Conservation (phyloP, 2,113 vertebrate species). For the Geococcyx californianus region DNA sequence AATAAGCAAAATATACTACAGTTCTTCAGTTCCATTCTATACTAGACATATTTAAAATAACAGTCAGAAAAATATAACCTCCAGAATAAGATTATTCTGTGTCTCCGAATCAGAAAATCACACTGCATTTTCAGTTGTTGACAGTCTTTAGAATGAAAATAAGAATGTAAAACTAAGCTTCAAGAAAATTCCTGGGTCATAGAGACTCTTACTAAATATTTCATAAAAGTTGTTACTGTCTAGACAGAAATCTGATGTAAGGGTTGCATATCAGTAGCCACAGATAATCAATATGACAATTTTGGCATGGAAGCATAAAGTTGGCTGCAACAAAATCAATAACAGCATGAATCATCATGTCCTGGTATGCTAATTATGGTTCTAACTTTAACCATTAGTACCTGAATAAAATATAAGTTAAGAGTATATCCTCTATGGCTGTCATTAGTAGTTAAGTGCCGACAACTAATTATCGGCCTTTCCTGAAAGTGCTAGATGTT, state of each 20-base stretch:
- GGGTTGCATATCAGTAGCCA: background rate
- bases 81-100: background rate
- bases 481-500: slow-evolving; percentile 15
- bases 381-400: slow-evolving; percentile 31
- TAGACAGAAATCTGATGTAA: slow-evolving; percentile 43
- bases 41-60: background rate
- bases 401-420: slow-evolving; percentile 39
- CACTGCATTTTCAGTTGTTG: background rate
- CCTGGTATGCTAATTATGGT: slow-evolving; percentile 14
- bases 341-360: slow-evolving; percentile 42
- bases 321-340: slow-evolving; percentile 31
- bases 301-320: slow-evolving; percentile 26
- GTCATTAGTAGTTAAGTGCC: slow-evolving; percentile 17
- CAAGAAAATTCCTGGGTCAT: background rate
- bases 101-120: background rate
- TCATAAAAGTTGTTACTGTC: slow-evolving; percentile 34
- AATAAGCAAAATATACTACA: background rate
- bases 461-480: slow-evolving; percentile 26
- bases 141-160: background rate
- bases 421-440: slow-evolving; percentile 18
- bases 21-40: background rate
- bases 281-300: slow-evolving; percentile 46
- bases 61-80: background rate
- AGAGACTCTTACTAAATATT: slow-evolving; percentile 14
- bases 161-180: background rate